A percentile compares a stretch with the other conserved stretches of the same genome.
Conservation (phyloP, 2,888 invertebrate genomes). For the Hirtodrosophila histrioides region DNA sequence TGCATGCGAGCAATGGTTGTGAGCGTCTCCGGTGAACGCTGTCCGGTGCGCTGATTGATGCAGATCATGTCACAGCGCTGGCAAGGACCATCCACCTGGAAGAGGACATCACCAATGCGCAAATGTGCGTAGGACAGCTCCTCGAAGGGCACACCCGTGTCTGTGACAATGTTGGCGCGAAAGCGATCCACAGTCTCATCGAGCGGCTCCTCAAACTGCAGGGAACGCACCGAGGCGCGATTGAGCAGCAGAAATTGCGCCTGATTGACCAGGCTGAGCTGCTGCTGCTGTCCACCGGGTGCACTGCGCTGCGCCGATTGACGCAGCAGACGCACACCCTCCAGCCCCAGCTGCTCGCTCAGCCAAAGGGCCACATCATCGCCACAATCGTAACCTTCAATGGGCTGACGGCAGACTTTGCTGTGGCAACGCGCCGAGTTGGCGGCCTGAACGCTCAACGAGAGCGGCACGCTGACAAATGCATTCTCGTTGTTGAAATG, state of each 20-base stretch:
- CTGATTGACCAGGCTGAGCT: slow-evolving; percentile 90
- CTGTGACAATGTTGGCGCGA: slow-evolving; percentile 94
- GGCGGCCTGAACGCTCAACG: slow-evolving; percentile 69
- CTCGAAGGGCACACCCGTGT: slow-evolving; percentile 89
- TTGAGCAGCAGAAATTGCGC: slow-evolving; percentile 94
- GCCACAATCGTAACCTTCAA: slow-evolving; percentile 94
- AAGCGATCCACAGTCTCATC: slow-evolving; percentile 91
- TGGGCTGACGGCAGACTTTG: slow-evolving; percentile 93
- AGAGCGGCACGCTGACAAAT: slow-evolving; percentile 86
- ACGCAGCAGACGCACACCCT: slow-evolving; percentile 89
- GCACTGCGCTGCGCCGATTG: slow-evolving; percentile 85
- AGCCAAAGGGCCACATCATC: slow-evolving; percentile 92
- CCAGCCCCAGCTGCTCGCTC: slow-evolving; percentile 88
- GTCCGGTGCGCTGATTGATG: slow-evolving; percentile 93
- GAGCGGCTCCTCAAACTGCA: slow-evolving; percentile 86
- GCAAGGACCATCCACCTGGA: slow-evolving; percentile 91
- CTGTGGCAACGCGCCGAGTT: slow-evolving; percentile 87
- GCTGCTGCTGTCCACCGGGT: slow-evolving; percentile 45
- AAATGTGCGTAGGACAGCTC: slow-evolving; percentile 90
- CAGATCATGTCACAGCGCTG: slow-evolving; percentile 98
- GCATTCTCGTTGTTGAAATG: slow-evolving; percentile 85
- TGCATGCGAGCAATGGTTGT: slow-evolving; percentile 90
- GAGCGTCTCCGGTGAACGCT: slow-evolving; percentile 91
- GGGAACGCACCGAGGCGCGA: slow-evolving; percentile 90
- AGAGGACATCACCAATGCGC: slow-evolving; percentile 86